Evolutionary conservation across 2,113 vertebrate species (phyloP), one percentile per base, ranked within the genome.

Genomic region (Halcyon malimbica): DNA sequence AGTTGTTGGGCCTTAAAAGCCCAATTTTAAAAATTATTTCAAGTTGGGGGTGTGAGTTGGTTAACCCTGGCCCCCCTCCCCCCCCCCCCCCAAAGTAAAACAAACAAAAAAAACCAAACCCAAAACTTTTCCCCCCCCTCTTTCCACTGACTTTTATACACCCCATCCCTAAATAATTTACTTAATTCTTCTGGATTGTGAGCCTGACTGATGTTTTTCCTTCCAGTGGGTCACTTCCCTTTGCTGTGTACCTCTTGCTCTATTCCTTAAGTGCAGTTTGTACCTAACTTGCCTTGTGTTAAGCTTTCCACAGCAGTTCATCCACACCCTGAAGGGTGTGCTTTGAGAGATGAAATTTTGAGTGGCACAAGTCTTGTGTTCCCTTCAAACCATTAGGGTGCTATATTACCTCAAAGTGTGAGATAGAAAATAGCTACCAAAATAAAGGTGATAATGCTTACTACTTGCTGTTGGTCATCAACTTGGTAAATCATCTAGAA

Each of bases 41-140:
- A n/a, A n/a, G n/a, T n/a, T n/a, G n/a, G n/a, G n/a, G n/a, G n/a
- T n/a, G n/a, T n/a, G n/a, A n/a, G n/a, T n/a, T n/a, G n/a, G n/a
- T n/a, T n/a, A n/a, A n/a, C n/a, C n/a, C n/a, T n/a, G n/a, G n/a
- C n/a, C n/a, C n/a, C n/a, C n/a, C n/a, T n/a, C n/a, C n/a, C 35
- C 35, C 35, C 48, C 48, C 9, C 10, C 23, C 23, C 21, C 48
- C 48, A 28, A 3, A 3, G 8, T 11, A 50, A 25, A 25, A 51
- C 50, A 44, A 64, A 23, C 17, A 67, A 70, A 24, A 3, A 3
- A 68, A 29, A 19, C 19, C 13, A 65, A 65, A 8, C 1, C 9
- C 18, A 39, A 18, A 20, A 16, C 3, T 21, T 39, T 28, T 19
- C 4, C 12, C 2, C 0, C 2, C 0, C 2, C 1, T 73, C 24